phyloP scores from a whole-genome alignment of 2,113 vertebrate species.

The Leucosticte australis region DNA sequence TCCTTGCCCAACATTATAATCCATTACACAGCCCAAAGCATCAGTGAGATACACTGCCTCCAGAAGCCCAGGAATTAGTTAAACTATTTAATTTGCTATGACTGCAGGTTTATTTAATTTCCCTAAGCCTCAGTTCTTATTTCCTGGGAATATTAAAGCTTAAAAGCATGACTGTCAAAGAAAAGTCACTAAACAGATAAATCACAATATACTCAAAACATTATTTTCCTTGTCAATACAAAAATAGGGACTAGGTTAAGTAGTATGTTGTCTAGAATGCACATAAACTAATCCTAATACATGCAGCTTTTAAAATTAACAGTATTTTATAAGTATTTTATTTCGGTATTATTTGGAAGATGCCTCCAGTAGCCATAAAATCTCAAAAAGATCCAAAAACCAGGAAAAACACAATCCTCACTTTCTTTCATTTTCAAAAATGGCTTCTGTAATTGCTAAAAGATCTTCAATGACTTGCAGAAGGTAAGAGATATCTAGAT shows the following conservation, averaged over 20 bases:
- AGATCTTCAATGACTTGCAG: not conserved
- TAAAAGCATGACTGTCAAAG: not conserved
- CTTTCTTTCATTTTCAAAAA: not conserved
- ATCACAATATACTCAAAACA: not conserved
- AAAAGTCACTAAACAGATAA: not conserved
- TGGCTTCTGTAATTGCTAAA: not conserved
- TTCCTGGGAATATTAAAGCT: not conserved
- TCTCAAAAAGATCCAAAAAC: not conserved
- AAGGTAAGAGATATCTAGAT: not conserved
- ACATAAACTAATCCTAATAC: not conserved
- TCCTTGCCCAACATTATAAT: not conserved
- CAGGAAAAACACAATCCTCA: not conserved
- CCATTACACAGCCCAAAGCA: not conserved
- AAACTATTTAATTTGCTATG: not conserved
- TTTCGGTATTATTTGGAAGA: not conserved
- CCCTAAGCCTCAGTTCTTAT: not conserved
- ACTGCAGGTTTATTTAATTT: not conserved
- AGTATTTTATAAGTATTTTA: not conserved
- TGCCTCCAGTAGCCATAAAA: not conserved
- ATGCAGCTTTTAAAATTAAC: not conserved
- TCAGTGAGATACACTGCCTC: not conserved
- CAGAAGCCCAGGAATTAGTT: not conserved
- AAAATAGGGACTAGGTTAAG: not conserved
- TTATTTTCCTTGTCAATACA: not conserved
- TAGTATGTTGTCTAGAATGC: not conserved